phyloP scores from a whole-genome alignment of 2,797 vertebrate genomes.

The Anolis apletophallus region DNA sequence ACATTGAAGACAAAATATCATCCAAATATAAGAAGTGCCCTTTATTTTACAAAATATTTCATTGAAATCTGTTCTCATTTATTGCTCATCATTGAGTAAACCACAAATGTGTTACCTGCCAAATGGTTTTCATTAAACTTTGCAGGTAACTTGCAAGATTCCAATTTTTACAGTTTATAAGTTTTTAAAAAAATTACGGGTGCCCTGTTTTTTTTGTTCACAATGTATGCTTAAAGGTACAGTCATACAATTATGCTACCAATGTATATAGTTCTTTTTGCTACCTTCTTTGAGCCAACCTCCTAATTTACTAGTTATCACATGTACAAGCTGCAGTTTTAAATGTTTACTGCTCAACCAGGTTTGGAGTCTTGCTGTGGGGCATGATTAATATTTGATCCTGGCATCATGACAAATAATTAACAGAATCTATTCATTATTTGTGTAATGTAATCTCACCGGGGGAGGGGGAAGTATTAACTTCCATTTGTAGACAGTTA shows the following conservation, averaged over 20 bases:
- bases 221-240: neutral
- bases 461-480: neutral
- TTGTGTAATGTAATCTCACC: neutral
- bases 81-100: neutral
- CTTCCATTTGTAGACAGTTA: neutral
- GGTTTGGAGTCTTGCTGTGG: neutral
- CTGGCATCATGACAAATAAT: conserved; percentile 1
- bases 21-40: neutral
- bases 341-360: neutral
- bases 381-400: neutral
- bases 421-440: neutral
- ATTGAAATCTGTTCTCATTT: neutral
- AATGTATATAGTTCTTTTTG: neutral
- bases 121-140: neutral
- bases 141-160: neutral
- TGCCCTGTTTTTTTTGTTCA: neutral
- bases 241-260: neutral
- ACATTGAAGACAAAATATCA: too few species aligned
- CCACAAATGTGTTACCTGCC: neutral
- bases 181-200: neutral
- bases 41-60: neutral
- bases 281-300: neutral
- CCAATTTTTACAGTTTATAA: neutral
- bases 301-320: neutral
- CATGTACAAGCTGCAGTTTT: neutral